Evolutionary conservation across 53 echinoderm and acorn worm species (phyloP).

Genomic region (Temnopleurus reevesii): DNA sequence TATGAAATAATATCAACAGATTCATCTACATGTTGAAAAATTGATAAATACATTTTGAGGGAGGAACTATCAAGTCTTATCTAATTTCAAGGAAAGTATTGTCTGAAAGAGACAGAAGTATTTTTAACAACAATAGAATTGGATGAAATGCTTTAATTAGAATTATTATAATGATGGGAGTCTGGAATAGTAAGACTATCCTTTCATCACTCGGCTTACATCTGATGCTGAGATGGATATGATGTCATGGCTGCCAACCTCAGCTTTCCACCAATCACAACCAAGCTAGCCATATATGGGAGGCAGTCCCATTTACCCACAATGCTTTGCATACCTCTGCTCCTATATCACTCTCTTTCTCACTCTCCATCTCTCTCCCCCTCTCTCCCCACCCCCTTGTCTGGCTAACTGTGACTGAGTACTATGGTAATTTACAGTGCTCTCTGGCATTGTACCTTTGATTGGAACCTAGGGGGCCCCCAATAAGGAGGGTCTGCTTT

Average conservation of each 20-base stretch:
- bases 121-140: too few relatives aligned
- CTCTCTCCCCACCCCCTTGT: neutral
- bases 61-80: too few relatives aligned
- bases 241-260: conserved; percentile 48
- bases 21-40: too few relatives aligned
- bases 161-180: neutral
- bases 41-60: too few relatives aligned
- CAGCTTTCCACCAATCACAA: conserved; percentile 61
- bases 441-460: conserved; percentile 44
- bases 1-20: too few relatives aligned
- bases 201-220: conserved; percentile 5
- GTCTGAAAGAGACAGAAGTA: too few relatives aligned
- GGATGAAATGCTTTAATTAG: too few relatives aligned
- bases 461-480: conserved; percentile 30
- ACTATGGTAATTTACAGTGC: conserved; percentile 26
- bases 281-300: conserved; percentile 63
- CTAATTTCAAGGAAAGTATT: too few relatives aligned
- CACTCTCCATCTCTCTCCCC: neutral
- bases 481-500: conserved; percentile 39
- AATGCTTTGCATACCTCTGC: conserved; percentile 52
- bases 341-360: neutral
- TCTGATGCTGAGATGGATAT: conserved; percentile 25
- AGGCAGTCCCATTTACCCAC: conserved; percentile 52
- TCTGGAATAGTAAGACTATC: conserved; percentile 8
- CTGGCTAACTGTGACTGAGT: conserved; percentile 26